Percentiles rank a stretch among this genome's conserved stretches.
These are phyloP conservation scores for Thalassaphorura encarpata DNA, from an alignment of 1,140 invertebrate genomes.

Conservation along the genomic window DNA sequence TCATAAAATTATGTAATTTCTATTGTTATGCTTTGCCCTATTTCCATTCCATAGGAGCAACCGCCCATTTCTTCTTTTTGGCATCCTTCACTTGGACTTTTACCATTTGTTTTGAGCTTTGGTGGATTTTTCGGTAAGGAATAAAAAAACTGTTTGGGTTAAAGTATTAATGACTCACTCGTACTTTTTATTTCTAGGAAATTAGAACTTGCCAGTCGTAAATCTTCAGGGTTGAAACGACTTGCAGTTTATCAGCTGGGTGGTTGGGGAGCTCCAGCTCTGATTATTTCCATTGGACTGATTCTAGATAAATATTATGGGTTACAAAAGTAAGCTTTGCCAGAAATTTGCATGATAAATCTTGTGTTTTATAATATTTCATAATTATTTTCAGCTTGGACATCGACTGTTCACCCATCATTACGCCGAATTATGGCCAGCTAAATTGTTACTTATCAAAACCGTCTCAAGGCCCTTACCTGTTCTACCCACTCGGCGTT, in stretches of 20 bases:
- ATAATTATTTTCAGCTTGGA: not conserved
- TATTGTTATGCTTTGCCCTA: no score
- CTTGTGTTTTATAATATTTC: not conserved
- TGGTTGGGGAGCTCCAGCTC: constrained; percentile 2
- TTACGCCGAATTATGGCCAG: constrained; percentile 1
- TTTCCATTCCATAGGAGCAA: no score
- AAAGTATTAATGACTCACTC: not conserved
- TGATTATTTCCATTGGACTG: constrained; percentile 2
- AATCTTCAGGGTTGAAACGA: not conserved
- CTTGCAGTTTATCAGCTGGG: not conserved
- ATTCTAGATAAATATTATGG: not conserved
- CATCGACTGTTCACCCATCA: not conserved
- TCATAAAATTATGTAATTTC: no score
- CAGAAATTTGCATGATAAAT: not conserved
- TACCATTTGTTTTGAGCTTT: constrained; percentile 8
- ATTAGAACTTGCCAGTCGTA: not conserved
- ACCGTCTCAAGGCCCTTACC: constrained; percentile 4
- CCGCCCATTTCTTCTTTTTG: constrained; percentile 18
- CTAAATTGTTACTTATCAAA: constrained; percentile 3
- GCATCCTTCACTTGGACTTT: constrained; percentile 16
- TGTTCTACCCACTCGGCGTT: constrained; percentile 19
- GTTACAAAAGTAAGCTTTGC: not conserved
- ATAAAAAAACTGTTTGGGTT: not conserved
- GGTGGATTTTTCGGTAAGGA: constrained; percentile 12
- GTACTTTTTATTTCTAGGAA: not conserved